phyloP scores from a whole-genome alignment of 2,113 vertebrate species.

The Lycaon pictus region DNA sequence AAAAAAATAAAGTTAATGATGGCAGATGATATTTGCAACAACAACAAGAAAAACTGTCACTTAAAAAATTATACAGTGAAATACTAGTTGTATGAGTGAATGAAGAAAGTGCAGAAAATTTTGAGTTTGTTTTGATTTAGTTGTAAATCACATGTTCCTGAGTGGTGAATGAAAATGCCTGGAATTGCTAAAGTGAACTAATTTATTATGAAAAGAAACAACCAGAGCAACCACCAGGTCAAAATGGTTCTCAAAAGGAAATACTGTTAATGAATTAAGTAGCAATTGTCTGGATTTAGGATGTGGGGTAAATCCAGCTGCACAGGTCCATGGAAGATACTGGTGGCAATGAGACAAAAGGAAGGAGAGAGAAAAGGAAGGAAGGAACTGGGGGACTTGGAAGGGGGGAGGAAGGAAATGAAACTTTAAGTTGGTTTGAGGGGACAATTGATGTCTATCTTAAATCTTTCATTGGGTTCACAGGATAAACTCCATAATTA shows the following conservation, averaged over 20 bases:
- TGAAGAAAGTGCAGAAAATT: neutral
- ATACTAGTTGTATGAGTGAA: neutral
- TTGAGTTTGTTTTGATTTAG: neutral
- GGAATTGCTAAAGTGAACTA: neutral
- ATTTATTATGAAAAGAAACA: neutral
- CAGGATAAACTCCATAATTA: neutral
- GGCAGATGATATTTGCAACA: neutral
- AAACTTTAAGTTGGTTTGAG: neutral
- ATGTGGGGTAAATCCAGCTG: neutral
- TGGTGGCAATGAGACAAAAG: neutral
- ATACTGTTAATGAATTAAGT: neutral
- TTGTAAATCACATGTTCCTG: neutral
- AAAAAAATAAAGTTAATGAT: neutral
- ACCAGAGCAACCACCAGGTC: neutral
- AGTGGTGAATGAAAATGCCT: neutral
- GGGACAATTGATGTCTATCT: neutral
- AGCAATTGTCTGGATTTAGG: neutral
- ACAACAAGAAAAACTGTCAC: neutral
- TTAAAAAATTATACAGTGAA: neutral
- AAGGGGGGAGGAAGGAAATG: neutral
- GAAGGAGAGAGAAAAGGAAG: neutral
- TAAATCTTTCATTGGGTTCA: neutral
- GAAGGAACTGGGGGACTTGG: neutral
- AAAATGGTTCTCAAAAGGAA: neutral
- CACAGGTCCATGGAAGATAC: rapidly evolving